Conservation (phyloP, 2,113 vertebrate genomes). For the Epinephelus fuscoguttatus region DNA sequence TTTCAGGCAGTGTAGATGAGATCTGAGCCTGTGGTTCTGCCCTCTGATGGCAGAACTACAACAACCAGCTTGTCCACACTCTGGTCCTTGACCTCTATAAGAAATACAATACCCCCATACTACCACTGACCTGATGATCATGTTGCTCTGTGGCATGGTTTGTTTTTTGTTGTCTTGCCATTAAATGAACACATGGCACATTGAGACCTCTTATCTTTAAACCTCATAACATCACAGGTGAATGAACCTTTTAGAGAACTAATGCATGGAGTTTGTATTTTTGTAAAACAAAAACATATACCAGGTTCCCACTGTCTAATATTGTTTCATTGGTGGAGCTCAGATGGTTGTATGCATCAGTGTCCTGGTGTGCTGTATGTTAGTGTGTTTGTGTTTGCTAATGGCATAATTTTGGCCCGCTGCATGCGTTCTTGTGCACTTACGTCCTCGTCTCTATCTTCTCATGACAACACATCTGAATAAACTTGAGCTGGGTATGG, state of each 20-base stretch:
- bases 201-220: neutral
- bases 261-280: neutral
- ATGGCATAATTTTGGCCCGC: constrained; percentile 28
- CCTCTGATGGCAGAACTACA: neutral
- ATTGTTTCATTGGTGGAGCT: neutral
- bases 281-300: too few relatives aligned
- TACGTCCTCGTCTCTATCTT: constrained; percentile 56
- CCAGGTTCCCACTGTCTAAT: neutral
- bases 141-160: constrained; percentile 1
- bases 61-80: neutral
- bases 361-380: constrained; percentile 24
- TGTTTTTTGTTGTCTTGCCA: neutral
- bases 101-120: neutral
- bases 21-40: neutral
- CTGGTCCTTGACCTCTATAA: constrained; percentile 4
- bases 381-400: constrained; percentile 40
- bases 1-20: neutral
- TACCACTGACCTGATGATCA: neutral
- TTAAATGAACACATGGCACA: neutral
- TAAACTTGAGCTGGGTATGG: constrained; percentile 51
- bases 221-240: neutral
- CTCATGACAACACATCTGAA: constrained; percentile 75
- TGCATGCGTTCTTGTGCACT: constrained; percentile 61
- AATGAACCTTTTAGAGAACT: neutral
- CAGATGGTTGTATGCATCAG: neutral